Conservation (phyloP, 2,888 invertebrate genomes). For the Ichneumon xanthorius region DNA sequence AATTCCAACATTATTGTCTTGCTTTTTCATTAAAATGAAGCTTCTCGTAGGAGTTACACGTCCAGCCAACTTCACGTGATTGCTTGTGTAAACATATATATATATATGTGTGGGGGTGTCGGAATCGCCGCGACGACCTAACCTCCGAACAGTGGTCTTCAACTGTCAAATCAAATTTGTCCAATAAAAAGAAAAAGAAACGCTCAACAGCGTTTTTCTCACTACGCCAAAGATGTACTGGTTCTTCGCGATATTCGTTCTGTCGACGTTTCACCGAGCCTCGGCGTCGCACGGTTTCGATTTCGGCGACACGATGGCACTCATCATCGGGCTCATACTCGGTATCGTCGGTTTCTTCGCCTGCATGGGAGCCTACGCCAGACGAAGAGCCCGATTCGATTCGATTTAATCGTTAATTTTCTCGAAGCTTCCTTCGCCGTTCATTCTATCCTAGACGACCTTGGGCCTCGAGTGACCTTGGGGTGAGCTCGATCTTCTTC, state of each 20-base stretch:
- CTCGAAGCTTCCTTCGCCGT: not conserved
- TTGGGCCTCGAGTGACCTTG: too few relatives aligned
- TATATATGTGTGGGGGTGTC: too few relatives aligned
- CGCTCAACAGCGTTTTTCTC: not conserved
- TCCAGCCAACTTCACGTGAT: too few relatives aligned
- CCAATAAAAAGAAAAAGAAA: not conserved
- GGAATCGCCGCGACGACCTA: not conserved
- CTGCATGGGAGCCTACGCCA: constrained; percentile 89
- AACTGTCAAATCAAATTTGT: not conserved
- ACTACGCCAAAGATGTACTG: constrained; percentile 70
- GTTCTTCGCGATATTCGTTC: constrained; percentile 69
- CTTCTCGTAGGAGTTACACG: too few relatives aligned
- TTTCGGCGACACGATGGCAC: constrained; percentile 89
- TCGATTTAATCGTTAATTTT: constrained; percentile 70
- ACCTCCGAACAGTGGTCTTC: not conserved
- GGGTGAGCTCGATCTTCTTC: too few relatives aligned
- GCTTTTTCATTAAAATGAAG: too few relatives aligned
- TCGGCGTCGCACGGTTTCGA: constrained; percentile 87
- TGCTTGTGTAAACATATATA: too few relatives aligned
- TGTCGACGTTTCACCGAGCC: constrained; percentile 69
- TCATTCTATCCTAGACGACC: too few relatives aligned
- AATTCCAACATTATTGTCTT: too few relatives aligned
- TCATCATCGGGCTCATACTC: constrained; percentile 88
- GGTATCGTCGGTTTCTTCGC: constrained; percentile 88
- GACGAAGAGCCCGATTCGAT: constrained; percentile 86